Percentiles rank a stretch among this genome's conserved stretches.
Evolutionary conservation across 2,797 vertebrate species (phyloP).

Genomic region (Acipenser transmontanus): DNA sequence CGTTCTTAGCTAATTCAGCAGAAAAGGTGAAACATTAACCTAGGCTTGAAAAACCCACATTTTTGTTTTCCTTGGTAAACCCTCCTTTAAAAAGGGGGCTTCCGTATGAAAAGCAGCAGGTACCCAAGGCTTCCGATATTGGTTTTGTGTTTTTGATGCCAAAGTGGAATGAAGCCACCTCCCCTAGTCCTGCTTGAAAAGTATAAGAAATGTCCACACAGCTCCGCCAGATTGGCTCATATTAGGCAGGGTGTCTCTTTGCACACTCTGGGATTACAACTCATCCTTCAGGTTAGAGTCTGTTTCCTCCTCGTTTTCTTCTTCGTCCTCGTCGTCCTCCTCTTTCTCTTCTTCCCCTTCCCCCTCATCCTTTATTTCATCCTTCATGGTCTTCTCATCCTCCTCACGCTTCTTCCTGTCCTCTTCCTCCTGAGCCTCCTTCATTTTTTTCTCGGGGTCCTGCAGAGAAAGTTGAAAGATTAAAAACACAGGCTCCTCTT

Average conservation of each 20-base stretch:
- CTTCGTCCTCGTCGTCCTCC: constrained; percentile 57
- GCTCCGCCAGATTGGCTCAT: constrained; percentile 11
- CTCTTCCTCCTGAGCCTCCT: constrained; percentile 61
- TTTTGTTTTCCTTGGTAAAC: too few species aligned
- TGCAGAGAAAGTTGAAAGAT: constrained; percentile 21
- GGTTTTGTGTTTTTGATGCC: not conserved
- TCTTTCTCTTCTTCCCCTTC: constrained; percentile 37
- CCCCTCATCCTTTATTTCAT: constrained; percentile 51
- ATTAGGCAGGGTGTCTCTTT: constrained; percentile 33
- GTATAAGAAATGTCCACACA: constrained; percentile 28
- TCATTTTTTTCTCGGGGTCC: constrained; percentile 69
- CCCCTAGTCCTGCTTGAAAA: constrained; percentile 18
- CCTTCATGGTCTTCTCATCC: constrained; percentile 56
- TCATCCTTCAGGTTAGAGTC: constrained; percentile 66
- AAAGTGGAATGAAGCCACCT: constrained; percentile 10
- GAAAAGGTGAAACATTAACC: too few species aligned
- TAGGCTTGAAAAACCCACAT: too few species aligned
- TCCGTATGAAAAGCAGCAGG: constrained; percentile 13
- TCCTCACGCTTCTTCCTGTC: constrained; percentile 58
- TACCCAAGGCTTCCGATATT: constrained; percentile 11
- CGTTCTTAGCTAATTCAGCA: too few species aligned
- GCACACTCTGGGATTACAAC: constrained; percentile 51
- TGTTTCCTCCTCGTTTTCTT: constrained; percentile 49
- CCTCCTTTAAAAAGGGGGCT: not conserved
- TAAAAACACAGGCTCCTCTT: too few species aligned